A percentile compares a stretch with the other conserved stretches of the same genome.
phyloP scores from a whole-genome alignment of 2,113 vertebrate genomes.

The Ailuropoda melanoleuca region DNA sequence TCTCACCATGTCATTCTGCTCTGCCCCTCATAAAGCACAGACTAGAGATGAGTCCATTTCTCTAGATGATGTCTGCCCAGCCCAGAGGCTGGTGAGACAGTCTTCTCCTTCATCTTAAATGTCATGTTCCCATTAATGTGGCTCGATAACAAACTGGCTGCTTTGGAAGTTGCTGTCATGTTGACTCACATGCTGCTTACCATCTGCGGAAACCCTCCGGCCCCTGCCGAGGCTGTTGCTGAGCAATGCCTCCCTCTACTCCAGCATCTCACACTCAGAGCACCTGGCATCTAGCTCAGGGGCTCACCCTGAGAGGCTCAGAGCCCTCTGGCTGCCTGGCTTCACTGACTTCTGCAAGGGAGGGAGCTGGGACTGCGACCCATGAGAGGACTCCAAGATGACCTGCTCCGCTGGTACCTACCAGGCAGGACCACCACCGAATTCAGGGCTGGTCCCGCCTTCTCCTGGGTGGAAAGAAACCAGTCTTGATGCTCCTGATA shows the following conservation, averaged over 20 bases:
- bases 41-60: background rate
- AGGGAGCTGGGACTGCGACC: background rate
- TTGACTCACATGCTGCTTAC: background rate
- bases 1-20: background rate
- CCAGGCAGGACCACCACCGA: background rate
- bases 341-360: background rate
- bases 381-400: background rate
- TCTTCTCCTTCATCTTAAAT: background rate
- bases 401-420: background rate
- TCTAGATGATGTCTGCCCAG: background rate
- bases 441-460: background rate
- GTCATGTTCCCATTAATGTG: background rate
- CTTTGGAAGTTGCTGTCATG: background rate
- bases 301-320: background rate
- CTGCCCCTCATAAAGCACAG: background rate
- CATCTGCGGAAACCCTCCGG: background rate
- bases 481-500: too few relatives aligned
- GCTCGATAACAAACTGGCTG: background rate
- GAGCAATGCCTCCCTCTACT: background rate
- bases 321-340: background rate
- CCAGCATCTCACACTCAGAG: background rate
- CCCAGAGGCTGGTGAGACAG: background rate
- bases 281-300: background rate
- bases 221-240: background rate
- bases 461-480: background rate